Conservation (phyloP, 2,888 invertebrate genomes). For the Thereva nobilitata region DNA sequence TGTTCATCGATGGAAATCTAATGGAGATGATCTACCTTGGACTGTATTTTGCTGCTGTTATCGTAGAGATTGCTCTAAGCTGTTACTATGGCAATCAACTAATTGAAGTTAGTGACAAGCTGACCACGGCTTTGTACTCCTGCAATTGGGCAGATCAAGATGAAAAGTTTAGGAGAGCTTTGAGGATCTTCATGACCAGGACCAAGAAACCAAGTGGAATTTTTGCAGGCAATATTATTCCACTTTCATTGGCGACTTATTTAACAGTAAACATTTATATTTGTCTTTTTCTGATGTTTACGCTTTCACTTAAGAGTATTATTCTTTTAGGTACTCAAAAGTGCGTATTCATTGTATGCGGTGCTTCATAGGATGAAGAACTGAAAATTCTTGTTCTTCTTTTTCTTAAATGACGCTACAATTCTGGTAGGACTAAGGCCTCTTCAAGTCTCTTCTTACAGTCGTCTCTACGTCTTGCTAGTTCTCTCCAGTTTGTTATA, state of each 20-base stretch:
- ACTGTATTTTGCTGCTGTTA: slow-evolving; percentile 5
- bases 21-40: slow-evolving; percentile 11
- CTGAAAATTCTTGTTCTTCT: too few relatives aligned
- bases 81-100: slow-evolving; percentile 21
- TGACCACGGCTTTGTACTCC: slow-evolving; percentile 18
- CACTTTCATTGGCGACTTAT: slow-evolving; percentile 7
- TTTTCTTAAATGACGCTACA: too few relatives aligned
- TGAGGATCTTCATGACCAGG: slow-evolving; percentile 21
- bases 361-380: slow-evolving; percentile 14
- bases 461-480: too few relatives aligned
- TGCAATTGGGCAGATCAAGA: slow-evolving; percentile 10
- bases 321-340: slow-evolving; percentile 13
- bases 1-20: not conserved
- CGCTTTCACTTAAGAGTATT: not conserved
- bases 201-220: not conserved
- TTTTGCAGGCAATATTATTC: slow-evolving; percentile 13
- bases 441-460: too few relatives aligned
- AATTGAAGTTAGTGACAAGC: not conserved
- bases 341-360: slow-evolving; percentile 17
- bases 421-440: too few relatives aligned
- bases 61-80: slow-evolving; percentile 21
- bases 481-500: too few relatives aligned
- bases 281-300: too few relatives aligned
- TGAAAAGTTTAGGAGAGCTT: slow-evolving; percentile 18
- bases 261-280: too few relatives aligned